Evolutionary conservation across 2,797 vertebrate genomes (phyloP), one percentile per base, ranked within the genome.

Genomic region (Lutjanus argentimaculatus): DNA sequence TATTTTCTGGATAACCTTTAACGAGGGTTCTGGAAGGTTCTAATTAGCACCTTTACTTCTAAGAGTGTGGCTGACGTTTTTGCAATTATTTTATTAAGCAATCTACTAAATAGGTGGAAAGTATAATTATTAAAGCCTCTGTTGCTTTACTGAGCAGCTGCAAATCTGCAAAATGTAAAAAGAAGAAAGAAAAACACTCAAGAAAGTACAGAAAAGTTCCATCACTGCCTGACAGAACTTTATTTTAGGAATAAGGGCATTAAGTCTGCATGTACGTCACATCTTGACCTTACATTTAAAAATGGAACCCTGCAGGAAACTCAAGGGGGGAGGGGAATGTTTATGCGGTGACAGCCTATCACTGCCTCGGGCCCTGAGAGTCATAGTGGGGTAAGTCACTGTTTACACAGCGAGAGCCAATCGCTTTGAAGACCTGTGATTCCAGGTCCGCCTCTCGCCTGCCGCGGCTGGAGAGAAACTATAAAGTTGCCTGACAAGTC

Each of bases 331-430:
- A 83, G 80, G 85, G 76, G 48, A 58, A 72, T 87, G 88, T 89
- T 91, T 87, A 82, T 64, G 68, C 72, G 80, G 52, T 0, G 19
- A 69, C 77, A 79, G 83, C 85, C 86, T 85, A 83, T 75, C 84
- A 1, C 22, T 80, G 89, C 87, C 74, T 70, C 62, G 1, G 75
- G 80, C 65, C 56, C 43, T 49, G 15, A 72, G 67, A 78, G 83
- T 84, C 86, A 88, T 21, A 71, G 52, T 59, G 21, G 82, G 67
- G 59, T 61, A 51, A 79, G 43, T 73, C 65, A 14, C 7, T 89
- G 86, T 92, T 91, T 89, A 91, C 86, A 84, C 73, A 86, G 72
- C 48, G 0, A 40, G n/a, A 65, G 84, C 94, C 93, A 94, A 92
- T 93, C 80, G 8, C 1, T 0, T 72, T 17, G 3, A 17, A 82